A percentile compares a stretch with the other conserved stretches of the same genome.
These are phyloP conservation scores for Muscicapa adusta DNA, from an alignment of 2,113 vertebrate genomes.

Conservation along the genomic window DNA sequence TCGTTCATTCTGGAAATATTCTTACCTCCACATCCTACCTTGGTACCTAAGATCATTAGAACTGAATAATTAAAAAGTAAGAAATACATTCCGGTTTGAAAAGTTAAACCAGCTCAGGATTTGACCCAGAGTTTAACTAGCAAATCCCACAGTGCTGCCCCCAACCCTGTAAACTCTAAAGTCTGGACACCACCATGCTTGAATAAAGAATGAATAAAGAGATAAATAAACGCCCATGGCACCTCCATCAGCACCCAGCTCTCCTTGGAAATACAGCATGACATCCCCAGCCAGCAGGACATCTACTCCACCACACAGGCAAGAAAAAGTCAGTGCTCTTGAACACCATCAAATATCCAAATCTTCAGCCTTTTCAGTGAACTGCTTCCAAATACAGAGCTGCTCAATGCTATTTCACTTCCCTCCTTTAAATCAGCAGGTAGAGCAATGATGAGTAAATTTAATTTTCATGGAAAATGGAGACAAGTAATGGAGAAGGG, in stretches of 20 bases:
- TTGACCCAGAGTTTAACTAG: not conserved
- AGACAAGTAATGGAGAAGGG: not conserved
- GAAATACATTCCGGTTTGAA: not conserved
- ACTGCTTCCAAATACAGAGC: not conserved
- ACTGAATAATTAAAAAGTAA: not conserved
- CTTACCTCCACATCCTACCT: not conserved
- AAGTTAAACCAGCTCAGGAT: not conserved
- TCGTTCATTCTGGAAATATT: not conserved
- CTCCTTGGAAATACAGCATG: not conserved
- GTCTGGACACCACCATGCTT: not conserved
- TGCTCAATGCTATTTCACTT: not conserved
- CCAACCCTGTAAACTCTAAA: rapidly evolving
- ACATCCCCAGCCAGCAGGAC: not conserved
- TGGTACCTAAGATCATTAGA: not conserved
- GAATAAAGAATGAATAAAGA: not conserved
- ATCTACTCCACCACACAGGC: rapidly evolving
- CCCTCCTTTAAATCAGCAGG: not conserved
- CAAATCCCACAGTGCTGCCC: not conserved
- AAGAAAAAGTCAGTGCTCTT: not conserved
- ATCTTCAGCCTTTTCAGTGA: not conserved
- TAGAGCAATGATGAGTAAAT: not conserved
- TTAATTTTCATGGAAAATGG: not conserved
- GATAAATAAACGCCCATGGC: not conserved
- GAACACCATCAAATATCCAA: not conserved
- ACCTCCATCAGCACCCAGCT: not conserved